phyloP scores from a whole-genome alignment of 1,140 invertebrate species.

The Brachionus rubens region DNA sequence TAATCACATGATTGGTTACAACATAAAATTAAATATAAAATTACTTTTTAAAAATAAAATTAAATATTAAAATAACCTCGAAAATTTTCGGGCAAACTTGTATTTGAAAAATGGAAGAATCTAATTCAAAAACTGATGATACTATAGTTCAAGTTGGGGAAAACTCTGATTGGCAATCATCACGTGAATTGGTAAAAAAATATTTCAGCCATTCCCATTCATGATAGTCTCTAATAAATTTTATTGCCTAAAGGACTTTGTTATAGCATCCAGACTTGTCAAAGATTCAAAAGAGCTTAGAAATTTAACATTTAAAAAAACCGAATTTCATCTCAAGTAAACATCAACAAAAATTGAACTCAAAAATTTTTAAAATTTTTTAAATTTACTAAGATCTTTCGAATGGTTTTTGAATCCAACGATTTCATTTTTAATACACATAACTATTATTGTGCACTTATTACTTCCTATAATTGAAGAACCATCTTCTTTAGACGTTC shows the following conservation, averaged over 20 bases:
- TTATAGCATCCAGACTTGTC: conserved; percentile 59
- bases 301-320: conserved; percentile 59
- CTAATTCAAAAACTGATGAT: too few species aligned
- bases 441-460: conserved; percentile 58
- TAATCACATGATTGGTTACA: too few species aligned
- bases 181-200: too few species aligned
- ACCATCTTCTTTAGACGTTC: conserved; percentile 56
- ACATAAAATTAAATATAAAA: too few species aligned
- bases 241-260: conserved; percentile 52
- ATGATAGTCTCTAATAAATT: background rate
- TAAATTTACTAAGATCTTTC: conserved; percentile 52
- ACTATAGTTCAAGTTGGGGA: too few species aligned
- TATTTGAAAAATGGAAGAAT: too few species aligned
- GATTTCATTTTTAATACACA: conserved; percentile 55
- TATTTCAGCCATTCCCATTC: too few species aligned
- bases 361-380: background rate
- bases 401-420: conserved; percentile 54
- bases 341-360: background rate
- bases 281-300: conserved; percentile 59
- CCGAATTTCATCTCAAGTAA: conserved; percentile 58
- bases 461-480: conserved; percentile 61
- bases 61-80: too few species aligned
- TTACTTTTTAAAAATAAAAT: too few species aligned
- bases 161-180: too few species aligned
- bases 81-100: too few species aligned